Evolutionary conservation across 2,888 invertebrate species (phyloP), one percentile per base, ranked within the genome.

Genomic region (Pristionchus entomophagus): DNA sequence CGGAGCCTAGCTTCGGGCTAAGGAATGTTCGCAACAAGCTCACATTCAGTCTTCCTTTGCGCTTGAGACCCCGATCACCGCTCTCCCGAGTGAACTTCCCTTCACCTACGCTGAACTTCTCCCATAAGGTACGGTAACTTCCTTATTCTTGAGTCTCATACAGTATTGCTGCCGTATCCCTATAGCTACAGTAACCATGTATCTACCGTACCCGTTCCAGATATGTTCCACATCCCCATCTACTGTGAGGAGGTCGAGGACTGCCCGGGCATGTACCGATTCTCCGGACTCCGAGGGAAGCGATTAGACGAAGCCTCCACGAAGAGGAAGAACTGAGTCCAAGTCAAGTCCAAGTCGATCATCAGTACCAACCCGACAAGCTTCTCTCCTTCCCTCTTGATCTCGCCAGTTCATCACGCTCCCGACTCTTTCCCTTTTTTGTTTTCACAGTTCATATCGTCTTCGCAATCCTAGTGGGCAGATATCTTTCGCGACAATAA

Each of bases 191-290:
- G 45, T 77, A 51, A 4, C 29, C 32, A 29, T 80, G 17, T 6
- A 80, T 1, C 29, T 51, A 80, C 78, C 17, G 49, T 51, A 49
- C 32, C 22, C 29, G 22, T 49, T 51, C 35, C 56, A 82, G 82
- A n/a, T n/a, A 84, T 84, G 83, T 84, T 84, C 65, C 83, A 84
- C 65, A 84, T 84, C 22, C 83, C 83, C 0, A 32, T 84, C 49
- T 84, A 84, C 83, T 84, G 83, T 26, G 83, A 84, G 1, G 83
- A 82, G 2, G 4, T 59, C 41, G 59, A 82, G 4, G 35, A 80
- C 5, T 51, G 51, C 51, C 51, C 51, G 2, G 51, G 51, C 32
- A 51, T 80, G 78, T 51, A 35, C 49, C 51, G 51, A 80, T 80
- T 51, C 78, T 6, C 14, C 32, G 51, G 45, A 10, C 45, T 45